A percentile compares a stretch with the other conserved stretches of the same genome.
These are phyloP conservation scores for Exocentrus adspersus DNA, from an alignment of 2,888 invertebrate species.

Conservation along the genomic window DNA sequence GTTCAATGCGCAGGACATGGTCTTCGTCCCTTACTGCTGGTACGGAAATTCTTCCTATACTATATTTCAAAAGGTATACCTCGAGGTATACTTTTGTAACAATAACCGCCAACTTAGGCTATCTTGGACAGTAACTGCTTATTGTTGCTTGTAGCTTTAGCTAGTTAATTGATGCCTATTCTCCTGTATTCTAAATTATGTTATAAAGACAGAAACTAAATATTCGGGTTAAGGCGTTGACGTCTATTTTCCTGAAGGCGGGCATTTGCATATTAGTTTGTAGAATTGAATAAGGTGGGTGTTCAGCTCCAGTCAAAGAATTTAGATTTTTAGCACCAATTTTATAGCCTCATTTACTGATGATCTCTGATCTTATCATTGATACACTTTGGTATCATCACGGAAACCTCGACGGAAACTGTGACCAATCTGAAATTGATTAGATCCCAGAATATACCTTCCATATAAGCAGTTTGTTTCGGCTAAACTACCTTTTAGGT, in stretches of 20 bases:
- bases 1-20: not conserved
- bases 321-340: not conserved
- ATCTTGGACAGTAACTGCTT: not conserved
- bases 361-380: too few relatives aligned
- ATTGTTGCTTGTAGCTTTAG: conserved; percentile 12
- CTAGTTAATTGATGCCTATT: too few relatives aligned
- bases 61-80: conserved; percentile 11
- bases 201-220: too few relatives aligned
- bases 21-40: not conserved
- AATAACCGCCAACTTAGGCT: conserved; percentile 14
- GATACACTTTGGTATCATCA: too few relatives aligned
- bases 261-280: not conserved
- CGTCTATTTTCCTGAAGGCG: not conserved
- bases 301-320: not conserved
- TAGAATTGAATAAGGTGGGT: not conserved
- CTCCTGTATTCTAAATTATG: too few relatives aligned
- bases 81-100: conserved; percentile 4
- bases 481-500: too few relatives aligned
- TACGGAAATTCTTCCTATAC: not conserved
- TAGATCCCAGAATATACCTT: too few relatives aligned
- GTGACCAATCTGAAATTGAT: too few relatives aligned
- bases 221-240: too few relatives aligned
- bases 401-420: too few relatives aligned
- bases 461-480: too few relatives aligned
- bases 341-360: too few relatives aligned